phyloP scores from a whole-genome alignment of 2,113 vertebrate species.

The Chionis minor region DNA sequence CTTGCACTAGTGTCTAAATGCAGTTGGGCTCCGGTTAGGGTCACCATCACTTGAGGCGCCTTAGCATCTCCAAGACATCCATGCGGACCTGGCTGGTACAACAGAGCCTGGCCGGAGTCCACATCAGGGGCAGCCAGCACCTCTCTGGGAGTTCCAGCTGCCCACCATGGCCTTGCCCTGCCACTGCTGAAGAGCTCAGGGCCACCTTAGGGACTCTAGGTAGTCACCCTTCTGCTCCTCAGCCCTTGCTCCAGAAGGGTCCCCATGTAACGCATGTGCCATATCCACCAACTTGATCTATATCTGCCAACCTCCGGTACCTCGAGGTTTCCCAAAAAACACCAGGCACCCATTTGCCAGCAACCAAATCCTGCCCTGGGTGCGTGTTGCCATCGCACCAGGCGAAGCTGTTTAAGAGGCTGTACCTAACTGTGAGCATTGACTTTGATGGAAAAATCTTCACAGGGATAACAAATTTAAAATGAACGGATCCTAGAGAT shows the following conservation, averaged over 20 bases:
- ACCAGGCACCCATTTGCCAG: not conserved
- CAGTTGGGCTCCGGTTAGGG: not conserved
- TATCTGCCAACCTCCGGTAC: not conserved
- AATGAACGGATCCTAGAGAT: not conserved
- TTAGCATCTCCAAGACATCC: not conserved
- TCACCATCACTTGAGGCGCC: not conserved
- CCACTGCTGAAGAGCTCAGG: not conserved
- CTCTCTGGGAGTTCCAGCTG: not conserved
- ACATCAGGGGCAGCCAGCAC: no score
- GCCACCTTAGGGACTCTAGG: rapidly evolving
- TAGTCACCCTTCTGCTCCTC: not conserved
- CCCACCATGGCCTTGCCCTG: not conserved
- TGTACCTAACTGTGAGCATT: not conserved
- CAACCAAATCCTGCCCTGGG: not conserved
- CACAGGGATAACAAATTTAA: not conserved
- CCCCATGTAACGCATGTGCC: not conserved
- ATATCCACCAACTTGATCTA: not conserved
- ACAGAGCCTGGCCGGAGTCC: not conserved
- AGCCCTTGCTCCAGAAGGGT: not conserved
- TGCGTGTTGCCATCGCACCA: not conserved
- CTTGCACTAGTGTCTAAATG: not conserved
- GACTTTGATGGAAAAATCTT: not conserved
- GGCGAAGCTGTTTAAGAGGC: not conserved
- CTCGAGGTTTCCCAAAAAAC: rapidly evolving
- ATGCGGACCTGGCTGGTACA: not conserved